Evolutionary conservation across 1,140 invertebrate genomes (phyloP), one percentile per base, ranked within the genome.

Genomic region (Octopus bimaculoides): DNA sequence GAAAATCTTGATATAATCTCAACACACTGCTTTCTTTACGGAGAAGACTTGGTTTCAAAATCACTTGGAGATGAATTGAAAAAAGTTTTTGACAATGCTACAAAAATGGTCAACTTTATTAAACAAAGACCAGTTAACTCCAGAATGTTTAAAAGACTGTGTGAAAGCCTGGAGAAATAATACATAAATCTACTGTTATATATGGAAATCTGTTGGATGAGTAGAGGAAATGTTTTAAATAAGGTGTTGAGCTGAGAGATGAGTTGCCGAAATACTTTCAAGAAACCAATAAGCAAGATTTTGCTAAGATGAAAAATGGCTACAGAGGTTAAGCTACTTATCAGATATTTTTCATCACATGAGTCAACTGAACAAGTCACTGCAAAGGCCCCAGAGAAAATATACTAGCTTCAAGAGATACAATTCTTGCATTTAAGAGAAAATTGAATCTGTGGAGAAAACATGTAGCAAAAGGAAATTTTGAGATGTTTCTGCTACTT

Each of bases 61-160:
- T 74, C 73, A 14, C 73, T 74, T 74, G 41, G 2, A 74, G 73
- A 26, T 74, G 73, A 74, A 74, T 74, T 74, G 73, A 74, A 74
- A 74, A 74, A 74, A 74, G 73, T 74, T 74, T 17, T 74, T 74
- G 73, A 74, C 20, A 52, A 17, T 26, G 20, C 61, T 66, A 66
- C 20, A 74, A 74, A 74, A 74, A 74, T 74, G 10, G 20, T 74
- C 10, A 74, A 74, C 41, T 74, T 74, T 74, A 74, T 74, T 26
- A 74, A 74, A 74, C 73, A 74, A 74, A 74, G 20, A 74, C 73
- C 4, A 74, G 73, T 74, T 4, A 9, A 74, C 12, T 74, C 10
- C 73, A 74, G 73, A 74, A 74, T 74, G 20, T 26, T 74, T 74
- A 74, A 74, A 74, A 74, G 20, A 20, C 20, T 74, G 73, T 74